These are phyloP conservation scores for Buceros bicornis DNA, from an alignment of 2,797 vertebrate species.

Conservation along the genomic window DNA sequence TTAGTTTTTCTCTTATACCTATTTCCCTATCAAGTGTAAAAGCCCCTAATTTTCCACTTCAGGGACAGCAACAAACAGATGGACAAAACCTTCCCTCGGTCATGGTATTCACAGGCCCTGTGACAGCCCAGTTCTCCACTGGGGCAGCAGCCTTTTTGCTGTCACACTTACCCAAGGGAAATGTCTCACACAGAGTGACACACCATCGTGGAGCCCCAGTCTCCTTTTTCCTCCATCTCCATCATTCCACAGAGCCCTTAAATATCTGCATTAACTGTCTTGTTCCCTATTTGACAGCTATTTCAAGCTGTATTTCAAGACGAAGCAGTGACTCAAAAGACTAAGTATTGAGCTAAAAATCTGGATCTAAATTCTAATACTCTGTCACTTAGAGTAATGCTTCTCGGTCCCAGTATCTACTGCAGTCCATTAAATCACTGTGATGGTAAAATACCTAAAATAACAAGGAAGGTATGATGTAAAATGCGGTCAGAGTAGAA, in stretches of 20 bases:
- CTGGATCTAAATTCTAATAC: background rate
- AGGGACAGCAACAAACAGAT: background rate
- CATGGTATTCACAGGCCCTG: background rate
- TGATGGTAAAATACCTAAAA: background rate
- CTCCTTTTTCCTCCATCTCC: background rate
- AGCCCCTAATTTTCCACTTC: background rate
- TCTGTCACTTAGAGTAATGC: constrained; percentile 5
- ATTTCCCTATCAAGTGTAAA: background rate
- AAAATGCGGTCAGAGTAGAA: background rate
- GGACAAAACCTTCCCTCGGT: background rate
- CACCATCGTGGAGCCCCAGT: background rate
- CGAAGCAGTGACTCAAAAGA: background rate
- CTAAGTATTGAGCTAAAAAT: constrained; percentile 8
- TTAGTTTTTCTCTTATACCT: background rate
- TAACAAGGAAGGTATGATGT: background rate
- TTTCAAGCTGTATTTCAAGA: constrained; percentile 2
- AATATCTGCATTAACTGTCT: background rate
- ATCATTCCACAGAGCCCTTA: background rate
- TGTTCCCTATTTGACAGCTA: background rate
- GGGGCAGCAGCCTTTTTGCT: background rate
- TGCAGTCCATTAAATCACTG: background rate
- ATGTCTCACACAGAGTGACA: background rate
- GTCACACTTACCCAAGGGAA: background rate
- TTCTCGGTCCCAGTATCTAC: background rate
- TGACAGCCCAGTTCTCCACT: background rate